Conservation (phyloP, 2,888 invertebrate genomes). For the Ethmia dodecea region DNA sequence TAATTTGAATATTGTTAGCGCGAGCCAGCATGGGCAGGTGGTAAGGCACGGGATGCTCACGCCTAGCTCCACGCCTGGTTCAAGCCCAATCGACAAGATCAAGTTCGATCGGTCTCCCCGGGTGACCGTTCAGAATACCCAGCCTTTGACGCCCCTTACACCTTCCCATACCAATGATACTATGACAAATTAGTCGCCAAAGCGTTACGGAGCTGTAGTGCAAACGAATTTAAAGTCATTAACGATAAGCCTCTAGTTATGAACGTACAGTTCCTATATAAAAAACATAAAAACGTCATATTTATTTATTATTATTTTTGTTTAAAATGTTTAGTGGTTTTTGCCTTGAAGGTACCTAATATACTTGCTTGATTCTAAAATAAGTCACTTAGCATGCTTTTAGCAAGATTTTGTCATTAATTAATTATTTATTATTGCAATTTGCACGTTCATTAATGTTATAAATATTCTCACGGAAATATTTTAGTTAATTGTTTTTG, state of each 20-base stretch:
- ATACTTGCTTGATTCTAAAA: too few relatives aligned
- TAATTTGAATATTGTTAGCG: slow-evolving; percentile 42
- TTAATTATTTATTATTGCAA: too few relatives aligned
- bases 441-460: not conserved
- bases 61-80: slow-evolving; percentile 67
- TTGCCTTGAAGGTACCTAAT: too few relatives aligned
- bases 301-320: slow-evolving; percentile 8
- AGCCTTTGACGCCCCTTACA: slow-evolving; percentile 20
- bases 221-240: slow-evolving; percentile 57
- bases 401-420: too few relatives aligned
- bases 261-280: slow-evolving; percentile 53
- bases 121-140: slow-evolving; percentile 46
- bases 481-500: slow-evolving; percentile 4
- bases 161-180: slow-evolving; percentile 2
- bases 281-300: slow-evolving; percentile 35
- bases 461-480: slow-evolving; percentile 4
- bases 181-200: slow-evolving; percentile 3
- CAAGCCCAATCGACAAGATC: slow-evolving; percentile 44
- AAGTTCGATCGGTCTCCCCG: slow-evolving; percentile 48
- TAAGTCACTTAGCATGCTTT: too few relatives aligned
- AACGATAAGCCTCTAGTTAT: slow-evolving; percentile 34
- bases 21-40: slow-evolving; percentile 23
- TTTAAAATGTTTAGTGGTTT: not conserved
- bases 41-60: slow-evolving; percentile 60
- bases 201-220: slow-evolving; percentile 18